phyloP scores from a whole-genome alignment of 2,797 vertebrate species.

The Mormyrus hasselquistii region DNA sequence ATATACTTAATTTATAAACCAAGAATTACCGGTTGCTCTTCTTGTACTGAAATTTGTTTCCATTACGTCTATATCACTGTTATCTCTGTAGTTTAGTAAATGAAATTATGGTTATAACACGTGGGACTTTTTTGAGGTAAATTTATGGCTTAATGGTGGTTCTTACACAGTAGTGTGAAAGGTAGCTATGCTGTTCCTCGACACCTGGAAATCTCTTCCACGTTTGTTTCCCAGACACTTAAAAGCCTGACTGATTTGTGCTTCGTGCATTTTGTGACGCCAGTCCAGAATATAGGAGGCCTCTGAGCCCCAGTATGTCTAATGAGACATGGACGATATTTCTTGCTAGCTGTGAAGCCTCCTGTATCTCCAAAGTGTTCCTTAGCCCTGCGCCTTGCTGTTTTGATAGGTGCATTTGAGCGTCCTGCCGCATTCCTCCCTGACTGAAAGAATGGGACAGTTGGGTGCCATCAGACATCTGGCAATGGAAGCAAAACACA shows the following conservation, averaged over 20 bases:
- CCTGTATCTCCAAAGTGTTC: background rate
- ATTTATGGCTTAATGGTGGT: background rate
- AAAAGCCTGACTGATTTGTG: background rate
- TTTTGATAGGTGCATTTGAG: slow-evolving; percentile 70
- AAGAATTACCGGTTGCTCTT: background rate
- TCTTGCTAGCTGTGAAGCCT: slow-evolving; percentile 28
- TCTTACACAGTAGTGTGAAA: background rate
- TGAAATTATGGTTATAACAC: background rate
- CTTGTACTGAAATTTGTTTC: background rate
- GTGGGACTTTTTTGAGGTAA: background rate
- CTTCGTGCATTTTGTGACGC: background rate
- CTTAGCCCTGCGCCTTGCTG: slow-evolving; percentile 16
- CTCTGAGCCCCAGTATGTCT: slow-evolving; percentile 12
- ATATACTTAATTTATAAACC: background rate
- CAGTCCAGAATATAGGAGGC: background rate
- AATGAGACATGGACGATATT: slow-evolving; percentile 37
- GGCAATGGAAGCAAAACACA: slow-evolving; percentile 62
- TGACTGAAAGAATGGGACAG: slow-evolving; percentile 46
- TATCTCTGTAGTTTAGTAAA: slow-evolving; percentile 1
- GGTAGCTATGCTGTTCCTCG: background rate
- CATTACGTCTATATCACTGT: background rate
- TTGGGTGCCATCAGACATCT: slow-evolving; percentile 55
- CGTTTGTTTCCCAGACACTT: background rate
- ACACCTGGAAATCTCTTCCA: background rate
- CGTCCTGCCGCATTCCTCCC: slow-evolving; percentile 46